Evolutionary conservation across 2,888 invertebrate species (phyloP), one percentile per base, ranked within the genome.

Genomic region (Brassicogethes aeneus): DNA sequence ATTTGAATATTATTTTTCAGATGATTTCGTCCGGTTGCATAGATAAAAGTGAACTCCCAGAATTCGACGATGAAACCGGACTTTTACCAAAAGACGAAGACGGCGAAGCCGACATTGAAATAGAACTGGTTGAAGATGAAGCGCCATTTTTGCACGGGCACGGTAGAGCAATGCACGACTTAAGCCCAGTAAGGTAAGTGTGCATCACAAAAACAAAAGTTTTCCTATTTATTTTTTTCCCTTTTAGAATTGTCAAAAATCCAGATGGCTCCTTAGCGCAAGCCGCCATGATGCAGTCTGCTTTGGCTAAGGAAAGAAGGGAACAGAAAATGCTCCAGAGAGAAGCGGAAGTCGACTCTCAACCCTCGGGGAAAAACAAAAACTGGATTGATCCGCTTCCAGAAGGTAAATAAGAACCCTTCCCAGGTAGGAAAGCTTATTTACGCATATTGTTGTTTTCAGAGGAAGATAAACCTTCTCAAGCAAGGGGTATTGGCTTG

Each of bases 281-380:
- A 67, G 95, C 99, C 0, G 99, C 99, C 0, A 95, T 99, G 92
- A 99, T 95, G 95, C 99, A 99, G 67, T 91, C 90, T 8, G 99
- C 99, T 0, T 66, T 99, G 33, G 90, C 97, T 0, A 99, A 99
- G 61, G 99, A 99, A 64, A 74, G 99, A 38, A 72, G 97, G 34
- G 99, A 99, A 64, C 82, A 89, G 58, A 97, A 99, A 69, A 92
- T 93, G 90, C 69, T 90, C n/a, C 92, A 92, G 55, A 69, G 95
- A 16, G 94, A 95, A 61, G 84, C 89, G 51, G 94, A 95, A 69
- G 85, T 89, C 75, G 91, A 92, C 61, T 81, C 85, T 1, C 68
- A 84, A 12, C 87, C 87, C 0, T 82, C 88, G 1, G 85, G 81
- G 3, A 70, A 89, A 0, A 91, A 88, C 57, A 93, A 93, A 66